Base-by-base conservation (phyloP, 2,888 invertebrate species). In the Dichetophora obliterata region DNA sequence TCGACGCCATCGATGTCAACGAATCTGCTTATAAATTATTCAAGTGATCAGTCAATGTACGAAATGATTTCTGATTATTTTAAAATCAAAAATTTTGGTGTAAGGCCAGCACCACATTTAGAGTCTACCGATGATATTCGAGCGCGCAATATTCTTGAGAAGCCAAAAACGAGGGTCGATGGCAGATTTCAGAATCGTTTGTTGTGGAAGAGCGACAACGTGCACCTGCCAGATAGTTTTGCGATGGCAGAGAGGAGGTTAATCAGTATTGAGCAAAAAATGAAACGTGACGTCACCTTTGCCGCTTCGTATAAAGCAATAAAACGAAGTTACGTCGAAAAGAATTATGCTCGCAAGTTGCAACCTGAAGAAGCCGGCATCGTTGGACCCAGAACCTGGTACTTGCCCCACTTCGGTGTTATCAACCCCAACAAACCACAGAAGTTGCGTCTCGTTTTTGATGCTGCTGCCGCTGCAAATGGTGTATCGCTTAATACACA, bases 341-440 rank as follows among this genome's bases (percentile, higher is more conserved):
- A n/a, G n/a, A n/a, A n/a, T n/a, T n/a, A n/a, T n/a, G n/a, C 72
- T 9, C 78, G 75, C 1, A 77, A 69, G 24, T 63, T 74, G 11
- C 71, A 63, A 5, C 19, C 66, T 43, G 71, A 50, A 2, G 72
- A 75, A 37, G 70, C 57, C 34, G 68, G 70, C 27, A 75, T 54
- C 19, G 14, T 54, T 0, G 59, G 37, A 2, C 43, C 70, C 1
- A 81, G 75, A 48, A 79, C 74, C 2, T 84, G 83, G 84, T 84
- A 83, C 65, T 61, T 84, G 8, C 83, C 84, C 8, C 82, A 83
- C 73, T 84, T 78, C 27, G 77, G 59, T 3, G 77, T 77, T 1
- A 43, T 59, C 24, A 80, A 79, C 50, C 76, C 70, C 31, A 77
- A 75, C 5, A 78, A 76, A 9, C 80, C 77, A 72, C 59, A 24